Base-by-base conservation (phyloP, 2,797 vertebrate genomes). In the Sardinella longiceps region DNA sequence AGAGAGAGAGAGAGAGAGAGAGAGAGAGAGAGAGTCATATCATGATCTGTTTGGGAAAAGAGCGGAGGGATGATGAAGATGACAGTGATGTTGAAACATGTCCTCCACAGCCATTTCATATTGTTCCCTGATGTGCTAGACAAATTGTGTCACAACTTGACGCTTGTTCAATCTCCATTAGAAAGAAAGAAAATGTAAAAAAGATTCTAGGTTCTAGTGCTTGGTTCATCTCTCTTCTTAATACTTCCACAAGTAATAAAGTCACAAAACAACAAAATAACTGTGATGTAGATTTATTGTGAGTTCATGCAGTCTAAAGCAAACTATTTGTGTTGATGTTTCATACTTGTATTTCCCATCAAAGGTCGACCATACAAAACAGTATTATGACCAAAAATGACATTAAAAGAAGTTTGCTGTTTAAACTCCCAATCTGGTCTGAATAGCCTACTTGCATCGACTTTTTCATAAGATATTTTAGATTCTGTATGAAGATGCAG, bases 61-160 rank as follows among this genome's bases (percentile, higher is more conserved):
- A 66, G 28, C 12, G 10, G 25, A n/a, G 60, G 23, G 60, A 15
- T 66, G 60, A 33, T 11, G 25, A 30, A 30, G 25, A 30, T n/a
- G n/a, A 15, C 28, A 30, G 20, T 37, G 6, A 74, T 14, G 82
- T 81, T 90, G 91, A 93, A 89, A 89, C 85, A 91, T 92, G 89
- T 89, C 88, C 89, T 91, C 91, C 87, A 88, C 87, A 92, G 91
- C 70, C 70, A 92, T 92, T 91, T 91, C 88, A 92, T 93, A 93
- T 91, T 91, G 90, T 92, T 11, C 11, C 46, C 46, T 48, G 46
- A 48, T 48, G 46, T 48, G 46, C 46, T 48, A 10, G 7, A 5
- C 46, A 48, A 48, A n/a, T n/a, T n/a, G n/a, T 48, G 46, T 48
- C 7, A 48, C 46, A 48, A 12, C 1, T 48, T 48, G 7, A 48